Evolutionary conservation across 2,888 invertebrate genomes (phyloP).

Genomic region (Habrosyne pyritoides): DNA sequence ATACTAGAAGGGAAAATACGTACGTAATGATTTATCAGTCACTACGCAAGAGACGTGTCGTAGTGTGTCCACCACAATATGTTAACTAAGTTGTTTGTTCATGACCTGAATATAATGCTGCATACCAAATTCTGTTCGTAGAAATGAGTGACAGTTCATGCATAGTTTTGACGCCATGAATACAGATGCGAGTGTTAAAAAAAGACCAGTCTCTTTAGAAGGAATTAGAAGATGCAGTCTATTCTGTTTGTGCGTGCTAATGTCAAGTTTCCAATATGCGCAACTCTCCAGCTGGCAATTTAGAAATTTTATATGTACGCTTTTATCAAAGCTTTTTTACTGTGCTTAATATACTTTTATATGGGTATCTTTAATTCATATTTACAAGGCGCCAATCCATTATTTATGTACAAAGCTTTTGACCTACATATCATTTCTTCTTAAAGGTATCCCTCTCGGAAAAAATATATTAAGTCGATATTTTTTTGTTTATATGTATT

Average conservation of each 20-base stretch:
- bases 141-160: constrained; percentile 45
- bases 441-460: too few species aligned
- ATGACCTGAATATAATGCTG: constrained; percentile 69
- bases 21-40: neutral
- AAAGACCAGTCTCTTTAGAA: constrained; percentile 9
- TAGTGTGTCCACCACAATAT: constrained; percentile 53
- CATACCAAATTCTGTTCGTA: constrained; percentile 57
- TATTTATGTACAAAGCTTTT: too few species aligned
- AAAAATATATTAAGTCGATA: too few species aligned
- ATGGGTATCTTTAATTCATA: too few species aligned
- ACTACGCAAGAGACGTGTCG: constrained; percentile 6
- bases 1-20: neutral
- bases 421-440: too few species aligned
- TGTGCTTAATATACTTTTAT: too few species aligned
- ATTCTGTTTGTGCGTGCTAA: neutral
- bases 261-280: too few species aligned
- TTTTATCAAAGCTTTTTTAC: too few species aligned
- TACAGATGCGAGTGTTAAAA: constrained; percentile 28
- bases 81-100: constrained; percentile 61
- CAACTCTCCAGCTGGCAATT: too few species aligned
- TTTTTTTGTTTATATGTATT: too few species aligned
- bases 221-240: neutral
- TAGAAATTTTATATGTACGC: too few species aligned
- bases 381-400: too few species aligned
- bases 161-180: constrained; percentile 44